These are phyloP conservation scores for Mus musculus DNA, from an alignment of 2,113 vertebrate genomes.

Conservation along the genomic window GRCm39 chr1:44205001-44205500, in stretches of 20 bases:
- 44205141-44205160: background rate
- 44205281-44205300: background rate
- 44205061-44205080: background rate
- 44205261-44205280: background rate
- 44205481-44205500: conserved; percentile 69
- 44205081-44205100: background rate
- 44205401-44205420: conserved; percentile 61
- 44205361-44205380: background rate
- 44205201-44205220: background rate
- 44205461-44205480: conserved; percentile 66
- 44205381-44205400: conserved; percentile 23
- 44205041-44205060: conserved; percentile 15
- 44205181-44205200: background rate
- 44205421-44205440: conserved; percentile 60
- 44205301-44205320: background rate
- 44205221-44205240: background rate
- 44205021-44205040: background rate
- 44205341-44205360: background rate
- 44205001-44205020: background rate
- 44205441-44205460: background rate
- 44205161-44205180: background rate
- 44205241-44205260: background rate
- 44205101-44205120: too few species aligned
- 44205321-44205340: background rate
- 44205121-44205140: background rate